phyloP scores from a whole-genome alignment of 2,888 invertebrate species.

The Plebejus anna region DNA sequence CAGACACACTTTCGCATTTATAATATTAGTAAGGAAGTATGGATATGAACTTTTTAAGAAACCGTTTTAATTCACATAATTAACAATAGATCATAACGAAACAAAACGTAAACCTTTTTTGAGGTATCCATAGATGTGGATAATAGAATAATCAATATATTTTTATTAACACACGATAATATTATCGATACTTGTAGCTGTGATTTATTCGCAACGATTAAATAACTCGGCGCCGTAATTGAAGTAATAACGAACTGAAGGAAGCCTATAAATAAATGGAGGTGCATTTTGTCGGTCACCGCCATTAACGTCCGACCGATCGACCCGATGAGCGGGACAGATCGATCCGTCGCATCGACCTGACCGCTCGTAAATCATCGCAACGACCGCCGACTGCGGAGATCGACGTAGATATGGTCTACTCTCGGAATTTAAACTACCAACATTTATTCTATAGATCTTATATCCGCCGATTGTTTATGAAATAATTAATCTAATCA shows the following conservation, averaged over 20 bases:
- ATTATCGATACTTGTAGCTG: not conserved
- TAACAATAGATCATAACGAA: too few relatives aligned
- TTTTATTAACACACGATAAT: not conserved
- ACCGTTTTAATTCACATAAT: too few relatives aligned
- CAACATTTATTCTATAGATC: too few relatives aligned
- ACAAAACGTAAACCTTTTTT: too few relatives aligned
- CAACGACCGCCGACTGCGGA: not conserved
- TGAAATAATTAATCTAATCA: too few relatives aligned
- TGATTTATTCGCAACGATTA: not conserved
- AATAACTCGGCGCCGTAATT: not conserved
- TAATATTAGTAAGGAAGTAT: too few relatives aligned
- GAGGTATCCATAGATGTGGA: too few relatives aligned
- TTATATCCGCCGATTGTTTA: too few relatives aligned
- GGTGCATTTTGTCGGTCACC: conserved; percentile 50
- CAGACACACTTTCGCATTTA: too few relatives aligned
- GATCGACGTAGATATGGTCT: not conserved
- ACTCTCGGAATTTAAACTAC: not conserved
- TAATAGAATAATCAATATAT: too few relatives aligned
- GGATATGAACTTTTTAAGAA: too few relatives aligned
- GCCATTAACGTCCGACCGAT: conserved; percentile 54
- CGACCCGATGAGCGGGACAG: conserved; percentile 35
- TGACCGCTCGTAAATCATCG: conserved; percentile 2
- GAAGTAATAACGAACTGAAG: not conserved
- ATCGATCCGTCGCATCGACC: not conserved
- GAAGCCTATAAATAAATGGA: conserved; percentile 53